Percentiles rank a stretch among this genome's conserved stretches.
Conservation (phyloP, 2,888 invertebrate genomes). For the Strigamia transsilvanica region DNA sequence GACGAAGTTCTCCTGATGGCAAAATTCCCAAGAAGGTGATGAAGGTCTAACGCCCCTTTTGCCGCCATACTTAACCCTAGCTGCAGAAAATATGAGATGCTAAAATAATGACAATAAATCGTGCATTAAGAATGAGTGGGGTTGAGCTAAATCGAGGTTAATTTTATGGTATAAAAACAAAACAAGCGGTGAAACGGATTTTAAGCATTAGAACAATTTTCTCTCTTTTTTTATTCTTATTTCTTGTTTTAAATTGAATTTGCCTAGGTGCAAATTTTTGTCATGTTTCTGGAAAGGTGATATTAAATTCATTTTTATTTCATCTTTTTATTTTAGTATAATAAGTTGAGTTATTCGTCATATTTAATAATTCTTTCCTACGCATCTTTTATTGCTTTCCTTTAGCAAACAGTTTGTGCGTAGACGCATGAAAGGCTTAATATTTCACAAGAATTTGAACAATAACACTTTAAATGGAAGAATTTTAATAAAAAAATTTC, state of each 20-base stretch:
- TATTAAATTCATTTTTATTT: background rate
- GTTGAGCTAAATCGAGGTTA: too few relatives aligned
- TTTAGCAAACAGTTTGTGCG: constrained; percentile 30
- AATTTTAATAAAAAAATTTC: constrained; percentile 29
- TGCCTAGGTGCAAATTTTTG: background rate
- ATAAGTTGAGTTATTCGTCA: constrained; percentile 10
- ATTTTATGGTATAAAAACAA: too few relatives aligned
- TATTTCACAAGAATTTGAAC: constrained; percentile 30
- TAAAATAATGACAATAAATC: background rate
- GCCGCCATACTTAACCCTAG: background rate
- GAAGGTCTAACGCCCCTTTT: background rate
- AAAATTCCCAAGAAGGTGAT: constrained; percentile 26
- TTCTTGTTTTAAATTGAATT: too few relatives aligned
- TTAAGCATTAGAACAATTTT: too few relatives aligned
- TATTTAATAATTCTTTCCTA: constrained; percentile 12
- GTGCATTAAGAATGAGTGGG: background rate
- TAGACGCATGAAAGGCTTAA: constrained; percentile 23
- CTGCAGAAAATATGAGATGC: background rate
- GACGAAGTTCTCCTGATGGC: constrained; percentile 6
- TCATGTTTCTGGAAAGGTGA: background rate
- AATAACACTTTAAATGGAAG: constrained; percentile 30
- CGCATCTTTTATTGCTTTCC: constrained; percentile 30
- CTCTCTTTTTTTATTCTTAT: too few relatives aligned
- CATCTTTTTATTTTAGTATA: constrained; percentile 11
- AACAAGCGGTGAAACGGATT: too few relatives aligned